Conservation (phyloP, 2,113 vertebrate species). For the Calidris pygmaea region DNA sequence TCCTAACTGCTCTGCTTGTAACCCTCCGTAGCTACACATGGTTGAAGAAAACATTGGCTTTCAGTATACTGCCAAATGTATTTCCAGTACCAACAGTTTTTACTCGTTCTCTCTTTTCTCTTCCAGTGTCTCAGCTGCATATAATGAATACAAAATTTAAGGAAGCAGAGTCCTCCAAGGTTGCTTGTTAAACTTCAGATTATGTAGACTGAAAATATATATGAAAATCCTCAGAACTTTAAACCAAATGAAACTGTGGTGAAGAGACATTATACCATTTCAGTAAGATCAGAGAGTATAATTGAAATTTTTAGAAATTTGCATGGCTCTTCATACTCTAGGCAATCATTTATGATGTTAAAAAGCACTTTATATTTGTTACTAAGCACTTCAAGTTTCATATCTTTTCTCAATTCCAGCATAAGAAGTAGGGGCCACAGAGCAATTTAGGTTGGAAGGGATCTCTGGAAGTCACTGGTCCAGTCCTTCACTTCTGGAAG, state of each 20-base stretch:
- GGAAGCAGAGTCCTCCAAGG: neutral
- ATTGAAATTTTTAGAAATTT: neutral
- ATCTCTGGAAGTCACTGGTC: neutral
- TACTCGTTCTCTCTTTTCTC: neutral
- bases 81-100: neutral
- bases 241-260: neutral
- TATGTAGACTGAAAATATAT: neutral
- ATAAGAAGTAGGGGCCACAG: neutral
- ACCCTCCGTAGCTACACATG: neutral
- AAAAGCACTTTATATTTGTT: neutral
- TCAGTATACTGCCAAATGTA: neutral
- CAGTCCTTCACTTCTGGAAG: neutral
- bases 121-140: neutral
- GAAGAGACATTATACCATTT: neutral
- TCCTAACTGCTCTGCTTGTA: neutral
- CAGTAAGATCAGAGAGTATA: neutral
- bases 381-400: neutral
- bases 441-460: neutral
- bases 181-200: neutral
- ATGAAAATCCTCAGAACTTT: neutral
- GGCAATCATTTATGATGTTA: neutral
- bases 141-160: neutral
- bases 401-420: neutral
- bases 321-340: neutral
- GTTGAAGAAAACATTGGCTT: neutral